Evolutionary conservation across 2,113 vertebrate species (phyloP).

Genomic region (Tragulus kanchil): DNA sequence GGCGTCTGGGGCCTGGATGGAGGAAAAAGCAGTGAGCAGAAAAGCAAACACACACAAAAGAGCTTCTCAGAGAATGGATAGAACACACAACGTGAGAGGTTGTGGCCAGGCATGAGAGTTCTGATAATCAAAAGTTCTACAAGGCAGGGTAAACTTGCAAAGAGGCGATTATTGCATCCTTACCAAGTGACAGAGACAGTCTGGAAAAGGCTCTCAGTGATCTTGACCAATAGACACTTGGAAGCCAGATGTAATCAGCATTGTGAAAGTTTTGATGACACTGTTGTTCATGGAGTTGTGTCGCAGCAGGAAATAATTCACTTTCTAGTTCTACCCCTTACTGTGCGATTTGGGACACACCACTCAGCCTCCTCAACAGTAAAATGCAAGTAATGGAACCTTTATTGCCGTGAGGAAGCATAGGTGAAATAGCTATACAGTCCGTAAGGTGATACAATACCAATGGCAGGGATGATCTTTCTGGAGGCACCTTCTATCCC

Average conservation of each 20-base stretch:
- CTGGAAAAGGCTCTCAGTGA: not conserved
- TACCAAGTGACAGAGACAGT: not conserved
- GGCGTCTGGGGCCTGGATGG: not conserved
- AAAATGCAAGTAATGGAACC: conserved; percentile 31
- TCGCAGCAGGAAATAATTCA: not conserved
- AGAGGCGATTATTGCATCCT: not conserved
- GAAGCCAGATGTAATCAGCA: not conserved
- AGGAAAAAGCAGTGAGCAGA: not conserved
- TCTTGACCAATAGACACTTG: not conserved
- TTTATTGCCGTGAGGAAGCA: not conserved
- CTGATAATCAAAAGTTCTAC: not conserved
- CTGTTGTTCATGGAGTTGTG: not conserved
- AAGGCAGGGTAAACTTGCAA: not conserved
- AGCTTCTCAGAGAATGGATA: not conserved
- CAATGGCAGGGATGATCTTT: not conserved
- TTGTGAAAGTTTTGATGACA: not conserved
- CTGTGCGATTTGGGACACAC: not conserved
- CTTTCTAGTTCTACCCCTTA: not conserved
- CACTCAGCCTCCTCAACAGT: not conserved
- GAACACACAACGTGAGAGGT: not conserved
- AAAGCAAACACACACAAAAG: not conserved
- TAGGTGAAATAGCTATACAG: not conserved
- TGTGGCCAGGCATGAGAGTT: not conserved
- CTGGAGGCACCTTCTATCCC: not conserved
- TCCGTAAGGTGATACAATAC: not conserved